phyloP scores from a whole-genome alignment of 2,888 invertebrate species.

The Malthinus seriepunctatus region DNA sequence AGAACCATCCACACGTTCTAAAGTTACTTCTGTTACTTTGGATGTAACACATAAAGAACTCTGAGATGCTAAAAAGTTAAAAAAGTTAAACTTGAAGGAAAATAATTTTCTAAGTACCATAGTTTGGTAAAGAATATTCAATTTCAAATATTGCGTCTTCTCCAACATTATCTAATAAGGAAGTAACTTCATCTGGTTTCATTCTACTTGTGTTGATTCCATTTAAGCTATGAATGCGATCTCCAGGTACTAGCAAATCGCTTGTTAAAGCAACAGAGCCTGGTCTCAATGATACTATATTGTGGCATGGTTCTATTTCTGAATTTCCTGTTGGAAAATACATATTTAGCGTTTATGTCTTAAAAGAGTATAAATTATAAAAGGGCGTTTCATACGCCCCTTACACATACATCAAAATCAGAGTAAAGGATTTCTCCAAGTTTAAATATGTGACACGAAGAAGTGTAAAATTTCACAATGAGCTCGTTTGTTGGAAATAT shows the following conservation, averaged over 20 bases:
- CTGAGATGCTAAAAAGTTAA: slow-evolving; percentile 62
- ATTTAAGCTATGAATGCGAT: slow-evolving; percentile 80
- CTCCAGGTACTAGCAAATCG: slow-evolving; percentile 79
- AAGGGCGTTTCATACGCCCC: background rate
- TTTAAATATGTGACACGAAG: too few relatives aligned
- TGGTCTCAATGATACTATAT: slow-evolving; percentile 69
- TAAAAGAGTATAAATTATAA: background rate
- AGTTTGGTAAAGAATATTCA: slow-evolving; percentile 81
- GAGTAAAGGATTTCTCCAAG: too few relatives aligned
- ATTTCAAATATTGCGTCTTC: slow-evolving; percentile 79
- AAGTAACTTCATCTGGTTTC: slow-evolving; percentile 77
- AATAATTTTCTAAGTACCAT: slow-evolving; percentile 64
- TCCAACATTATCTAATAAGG: slow-evolving; percentile 73
- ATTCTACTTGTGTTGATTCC: slow-evolving; percentile 76
- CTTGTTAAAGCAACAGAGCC: slow-evolving; percentile 73
- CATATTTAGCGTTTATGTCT: background rate
- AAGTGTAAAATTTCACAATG: too few relatives aligned
- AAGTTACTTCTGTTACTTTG: slow-evolving; percentile 76
- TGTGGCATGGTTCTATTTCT: slow-evolving; percentile 68
- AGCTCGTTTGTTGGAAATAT: too few relatives aligned
- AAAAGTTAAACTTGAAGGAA: slow-evolving; percentile 8
- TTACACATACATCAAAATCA: too few relatives aligned
- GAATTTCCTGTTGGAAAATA: slow-evolving; percentile 61
- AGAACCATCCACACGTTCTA: slow-evolving; percentile 80
- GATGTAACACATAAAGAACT: slow-evolving; percentile 75